Base-by-base conservation (phyloP, 2,797 vertebrate genomes). In the Hippopotamyrus pictus region DNA sequence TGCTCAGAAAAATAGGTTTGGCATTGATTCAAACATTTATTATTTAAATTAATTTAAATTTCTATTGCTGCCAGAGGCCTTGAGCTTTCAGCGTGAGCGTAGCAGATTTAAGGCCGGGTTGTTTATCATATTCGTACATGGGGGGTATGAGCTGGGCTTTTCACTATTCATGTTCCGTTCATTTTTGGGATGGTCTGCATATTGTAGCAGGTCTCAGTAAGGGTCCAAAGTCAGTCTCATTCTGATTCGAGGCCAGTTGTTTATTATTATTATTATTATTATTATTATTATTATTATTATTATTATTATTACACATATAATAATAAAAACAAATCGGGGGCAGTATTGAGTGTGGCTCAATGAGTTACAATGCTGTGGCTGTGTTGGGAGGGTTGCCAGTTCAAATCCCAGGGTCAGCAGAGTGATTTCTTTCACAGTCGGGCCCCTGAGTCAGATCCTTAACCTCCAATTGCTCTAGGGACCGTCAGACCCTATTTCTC, bases 1-100 rank as follows among this genome's bases (percentile, higher is more conserved):
- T 51, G 83, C 50, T 86, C 25, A 25, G 83, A 50, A 86, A 14
- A 51, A 51, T 29, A 85, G 79, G 83, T 50, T 85, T 46, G 46
- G 25, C 46, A 86, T 25, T 86, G 22, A 86, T 86, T 79, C 73
- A 79, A 79, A 41, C 73, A 44, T 41, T 79, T 86, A 51, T 86
- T 86, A 51, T 51, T 86, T 51, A 29, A 79, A 86, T 86, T 51
- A 53, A 50, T 86, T 53, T 53, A 22, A 53, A 29, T 86, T 86
- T 22, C 48, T 86, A 51, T 29, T 51, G 46, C 48, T 29, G 50
- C 50, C 83, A 51, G 48, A 29, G 22, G 50, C 50, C 25, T 86
- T 86, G 46, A 86, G 48, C 48, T 22, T 84, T 84, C 46, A 84
- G 41, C 8, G 22, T 50, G 22, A 84, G 25, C 14, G 2, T 33